A percentile compares a stretch with the other conserved stretches of the same genome.
Conservation (phyloP, 2,888 invertebrate genomes). For the Parasteatoda lunata region DNA sequence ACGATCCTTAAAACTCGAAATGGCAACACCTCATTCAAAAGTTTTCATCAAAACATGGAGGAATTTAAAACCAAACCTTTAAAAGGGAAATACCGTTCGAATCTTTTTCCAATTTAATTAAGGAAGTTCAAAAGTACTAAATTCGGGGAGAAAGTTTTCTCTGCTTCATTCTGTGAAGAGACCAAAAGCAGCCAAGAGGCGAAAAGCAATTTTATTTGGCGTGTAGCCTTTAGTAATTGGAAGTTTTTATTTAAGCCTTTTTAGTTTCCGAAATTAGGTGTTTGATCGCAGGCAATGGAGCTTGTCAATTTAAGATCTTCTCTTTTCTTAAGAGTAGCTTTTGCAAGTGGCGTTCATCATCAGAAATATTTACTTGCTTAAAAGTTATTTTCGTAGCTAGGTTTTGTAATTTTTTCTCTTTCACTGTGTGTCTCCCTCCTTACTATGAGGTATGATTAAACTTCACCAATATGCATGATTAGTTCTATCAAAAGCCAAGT, state of each 20-base stretch:
- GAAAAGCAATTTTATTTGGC: conserved; percentile 33
- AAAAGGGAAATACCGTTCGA: conserved; percentile 27
- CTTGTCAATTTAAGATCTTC: conserved; percentile 32
- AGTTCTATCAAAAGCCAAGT: conserved; percentile 9
- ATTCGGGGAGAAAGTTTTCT: conserved; percentile 37
- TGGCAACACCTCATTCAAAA: background rate
- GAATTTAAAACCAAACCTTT: background rate
- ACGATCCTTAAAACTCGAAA: background rate
- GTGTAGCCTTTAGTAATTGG: conserved; percentile 30
- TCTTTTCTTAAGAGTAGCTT: conserved; percentile 10
- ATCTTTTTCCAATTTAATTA: conserved; percentile 60
- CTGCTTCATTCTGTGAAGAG: conserved; percentile 29
- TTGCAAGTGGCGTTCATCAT: conserved; percentile 24
- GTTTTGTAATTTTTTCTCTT: conserved; percentile 19
- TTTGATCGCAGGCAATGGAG: conserved; percentile 48
- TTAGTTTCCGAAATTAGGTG: conserved; percentile 43
- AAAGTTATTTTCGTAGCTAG: background rate
- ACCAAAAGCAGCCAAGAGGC: conserved; percentile 9
- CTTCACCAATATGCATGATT: conserved; percentile 34
- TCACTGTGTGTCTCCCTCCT: background rate
- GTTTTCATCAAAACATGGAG: background rate
- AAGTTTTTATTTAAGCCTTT: conserved; percentile 48
- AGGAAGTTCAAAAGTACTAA: conserved; percentile 50
- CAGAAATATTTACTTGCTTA: conserved; percentile 23
- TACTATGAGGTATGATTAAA: conserved; percentile 27